Evolutionary conservation across 2,888 invertebrate genomes (phyloP), one percentile per base, ranked within the genome.

Genomic region (Alitta virens): DNA sequence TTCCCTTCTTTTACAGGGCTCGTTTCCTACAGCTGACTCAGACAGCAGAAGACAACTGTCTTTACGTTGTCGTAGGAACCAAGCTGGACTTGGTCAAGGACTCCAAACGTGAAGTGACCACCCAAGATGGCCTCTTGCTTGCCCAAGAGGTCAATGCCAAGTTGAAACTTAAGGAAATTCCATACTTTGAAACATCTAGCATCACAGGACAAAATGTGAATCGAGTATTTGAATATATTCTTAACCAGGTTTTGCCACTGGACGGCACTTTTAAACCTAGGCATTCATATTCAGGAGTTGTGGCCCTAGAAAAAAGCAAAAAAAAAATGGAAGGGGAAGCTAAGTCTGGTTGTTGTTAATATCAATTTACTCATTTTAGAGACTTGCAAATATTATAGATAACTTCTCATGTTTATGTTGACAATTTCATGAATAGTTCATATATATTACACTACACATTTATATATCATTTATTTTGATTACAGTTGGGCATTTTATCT

Each of bases 131-230:
- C 1, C 62, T 66, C 25, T 68, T 38, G 2, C 58, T 69, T 12
- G 64, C 64, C 1, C 24, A 50, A n/a, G 63, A 69, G 51, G 33
- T 68, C 12, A 69, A 69, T 63, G 26, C 21, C n/a, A 21, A 26
- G 40, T 51, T 21, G 14, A 38, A 18, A 24, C 16, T 27, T 5
- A 26, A 21, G 1, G 38, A 40, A 18, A 71, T 75, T 2, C 79
- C 78, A 1, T 80, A 77, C 66, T 81, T 79, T 69, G 80, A 80
- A 63, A 80, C 81, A 0, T 80, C 80, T 2, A 78, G 78, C 68
- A 64, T 75, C 38, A 71, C 67, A 24, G 78, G 79, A 21, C 66
- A 72, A 18, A 74, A 75, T 65, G 77, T 81, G 16, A 67, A 69
- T 5, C 68, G 74, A 40, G 74, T 78, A 55, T 81, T 81, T 71